Evolutionary conservation across 2,797 vertebrate genomes (phyloP).

Genomic region (Cyclopterus lumpus): DNA sequence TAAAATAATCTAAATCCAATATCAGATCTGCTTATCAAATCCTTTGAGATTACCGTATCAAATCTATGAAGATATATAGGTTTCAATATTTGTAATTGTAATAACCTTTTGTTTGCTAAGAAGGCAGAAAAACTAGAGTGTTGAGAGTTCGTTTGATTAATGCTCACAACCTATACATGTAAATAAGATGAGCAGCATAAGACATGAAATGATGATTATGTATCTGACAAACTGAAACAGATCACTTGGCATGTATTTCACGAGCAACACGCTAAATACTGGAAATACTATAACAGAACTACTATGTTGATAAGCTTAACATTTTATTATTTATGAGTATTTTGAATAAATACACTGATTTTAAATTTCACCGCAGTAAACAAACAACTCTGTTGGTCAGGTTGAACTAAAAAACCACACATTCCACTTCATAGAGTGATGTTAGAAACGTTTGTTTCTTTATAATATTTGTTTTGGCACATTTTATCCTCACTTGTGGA

Average conservation of each 20-base stretch:
- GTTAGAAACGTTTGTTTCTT: not conserved
- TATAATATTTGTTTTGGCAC: not conserved
- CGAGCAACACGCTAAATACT: not conserved
- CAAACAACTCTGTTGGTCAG: not conserved
- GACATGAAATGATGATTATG: not conserved
- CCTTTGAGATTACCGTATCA: not conserved
- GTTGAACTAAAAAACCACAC: not conserved
- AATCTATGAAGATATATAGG: not conserved
- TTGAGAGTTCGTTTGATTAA: not conserved
- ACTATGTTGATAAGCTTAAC: not conserved
- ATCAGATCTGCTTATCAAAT: not conserved
- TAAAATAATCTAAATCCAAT: not conserved
- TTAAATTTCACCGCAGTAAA: constrained; percentile 5
- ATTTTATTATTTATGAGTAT: not conserved
- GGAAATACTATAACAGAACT: not conserved
- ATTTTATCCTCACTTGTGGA: not conserved
- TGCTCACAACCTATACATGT: not conserved
- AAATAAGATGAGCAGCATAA: not conserved
- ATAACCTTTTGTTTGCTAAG: not conserved
- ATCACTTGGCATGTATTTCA: not conserved
- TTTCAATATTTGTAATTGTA: not conserved
- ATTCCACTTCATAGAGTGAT: not conserved
- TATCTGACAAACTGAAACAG: not conserved
- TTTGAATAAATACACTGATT: not conserved
- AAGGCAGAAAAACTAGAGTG: not conserved